Evolutionary conservation across 2,888 invertebrate genomes (phyloP), one percentile per base, ranked within the genome.

Genomic region (Nemotelus pantherinus): DNA sequence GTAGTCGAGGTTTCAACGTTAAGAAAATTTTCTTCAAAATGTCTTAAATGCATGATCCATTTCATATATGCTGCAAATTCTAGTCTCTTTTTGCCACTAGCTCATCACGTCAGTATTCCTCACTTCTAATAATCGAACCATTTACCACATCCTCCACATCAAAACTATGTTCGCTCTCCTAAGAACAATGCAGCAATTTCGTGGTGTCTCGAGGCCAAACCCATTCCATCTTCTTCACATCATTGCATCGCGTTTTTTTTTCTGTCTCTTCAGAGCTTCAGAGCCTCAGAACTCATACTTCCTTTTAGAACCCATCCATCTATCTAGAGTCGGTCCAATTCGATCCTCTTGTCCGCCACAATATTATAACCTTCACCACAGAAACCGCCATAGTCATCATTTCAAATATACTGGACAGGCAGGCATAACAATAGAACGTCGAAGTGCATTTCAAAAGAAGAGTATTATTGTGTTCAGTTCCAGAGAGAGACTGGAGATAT

Each of bases 161-260:
- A 25, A 25, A 25, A 25, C 25, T 25, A 25, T 25, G 0, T 25
- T 25, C 25, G 0, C 25, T 25, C 25, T 25, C 25, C 25, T 25
- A 25, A 45, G 58, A 57, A 72, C 72, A 72, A 72, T 72, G 58
- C 44, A 58, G 9, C 45, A 58, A 72, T 58, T 72, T 72, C 45
- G 72, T 72, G 72, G 72, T 72, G 45, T 72, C 72, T 58, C 58
- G 55, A 72, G 44, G 72, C 58, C 58, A 65, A 65, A 39, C 45
- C 64, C 43, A 44, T 72, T 25, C 25, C 58, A 58, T 68, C 50
- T 68, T 68, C 48, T 48, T 50, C 68, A 5, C 50, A 48, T 48
- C 5, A 50, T 48, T 48, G 25, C 25, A 25, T 25, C 25, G 25
- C 25, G n/a, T n/a, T 25, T 25, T 25, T 25, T 25, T 25, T 25